Conservation (phyloP, 1,140 invertebrate genomes). For the Formica exsecta region DNA sequence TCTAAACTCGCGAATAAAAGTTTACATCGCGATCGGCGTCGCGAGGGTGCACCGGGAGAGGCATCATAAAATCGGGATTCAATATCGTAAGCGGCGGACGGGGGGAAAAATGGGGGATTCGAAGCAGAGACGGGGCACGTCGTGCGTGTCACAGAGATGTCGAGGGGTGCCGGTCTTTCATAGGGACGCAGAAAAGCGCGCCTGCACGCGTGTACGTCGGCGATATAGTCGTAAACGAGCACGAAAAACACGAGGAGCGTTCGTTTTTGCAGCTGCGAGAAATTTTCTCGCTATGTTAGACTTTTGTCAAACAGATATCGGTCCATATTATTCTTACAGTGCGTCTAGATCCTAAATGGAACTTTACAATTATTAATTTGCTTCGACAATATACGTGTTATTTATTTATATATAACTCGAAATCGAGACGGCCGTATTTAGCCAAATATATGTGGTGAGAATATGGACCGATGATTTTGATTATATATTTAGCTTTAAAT, state of each 20-base stretch:
- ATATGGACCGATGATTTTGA: constrained; percentile 33
- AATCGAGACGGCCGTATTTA: constrained; percentile 27
- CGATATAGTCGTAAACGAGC: constrained; percentile 26
- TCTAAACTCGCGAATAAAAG: constrained; percentile 81
- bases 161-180: constrained; percentile 76
- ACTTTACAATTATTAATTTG: background rate
- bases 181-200: constrained; percentile 17
- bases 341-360: background rate
- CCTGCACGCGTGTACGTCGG: constrained; percentile 2
- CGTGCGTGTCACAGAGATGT: constrained; percentile 82
- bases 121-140: constrained; percentile 68
- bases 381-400: background rate
- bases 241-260: constrained; percentile 8
- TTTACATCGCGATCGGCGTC: constrained; percentile 76
- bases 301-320: background rate
- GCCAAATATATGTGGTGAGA: constrained; percentile 36
- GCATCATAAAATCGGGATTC: constrained; percentile 82
- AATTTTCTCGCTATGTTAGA: background rate
- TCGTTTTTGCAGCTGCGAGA: background rate
- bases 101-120: background rate
- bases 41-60: constrained; percentile 58
- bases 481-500: constrained; percentile 53
- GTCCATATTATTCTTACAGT: background rate
- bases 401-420: constrained; percentile 21
- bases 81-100: constrained; percentile 74